Conservation (phyloP, 1,140 invertebrate genomes). For the Drosophila rufa region DNA sequence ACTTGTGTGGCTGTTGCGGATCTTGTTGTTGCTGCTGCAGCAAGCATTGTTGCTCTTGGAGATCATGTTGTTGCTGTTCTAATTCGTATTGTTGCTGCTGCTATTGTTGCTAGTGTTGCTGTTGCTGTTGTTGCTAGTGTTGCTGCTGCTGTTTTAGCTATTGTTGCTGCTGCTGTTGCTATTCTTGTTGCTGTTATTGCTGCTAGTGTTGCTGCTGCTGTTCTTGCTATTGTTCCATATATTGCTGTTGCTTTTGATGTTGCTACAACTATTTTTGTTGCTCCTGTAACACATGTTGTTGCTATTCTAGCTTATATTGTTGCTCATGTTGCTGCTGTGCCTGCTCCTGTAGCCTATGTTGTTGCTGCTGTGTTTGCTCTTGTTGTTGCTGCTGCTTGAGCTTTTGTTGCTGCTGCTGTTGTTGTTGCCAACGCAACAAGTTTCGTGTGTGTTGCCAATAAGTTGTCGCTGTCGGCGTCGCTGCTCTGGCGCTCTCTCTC, state of each 20-base stretch:
- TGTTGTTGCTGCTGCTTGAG: conserved; percentile 21
- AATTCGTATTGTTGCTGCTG: conserved; percentile 15
- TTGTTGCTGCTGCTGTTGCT: conserved; percentile 21
- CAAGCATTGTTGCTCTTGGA: not conserved
- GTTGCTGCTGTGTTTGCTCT: conserved; percentile 20
- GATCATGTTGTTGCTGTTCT: conserved; percentile 13
- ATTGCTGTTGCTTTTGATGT: no score
- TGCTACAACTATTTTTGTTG: no score
- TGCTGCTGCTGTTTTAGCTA: conserved; percentile 15
- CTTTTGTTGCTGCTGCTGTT: conserved; percentile 28
- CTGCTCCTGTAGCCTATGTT: conserved; percentile 8
- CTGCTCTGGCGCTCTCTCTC: conserved; percentile 18
- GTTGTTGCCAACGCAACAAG: conserved; percentile 65
- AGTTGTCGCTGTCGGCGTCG: conserved; percentile 55
- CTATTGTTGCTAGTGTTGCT: conserved; percentile 26
- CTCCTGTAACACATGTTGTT: not conserved
- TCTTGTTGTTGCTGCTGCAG: conserved; percentile 17
- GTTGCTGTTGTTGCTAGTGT: conserved; percentile 22
- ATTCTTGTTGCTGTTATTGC: conserved; percentile 19
- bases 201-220: conserved; percentile 16
- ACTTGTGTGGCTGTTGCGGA: conserved; percentile 1
- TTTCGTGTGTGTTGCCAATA: conserved; percentile 73
- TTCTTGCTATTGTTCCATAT: not conserved
- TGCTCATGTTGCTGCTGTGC: conserved; percentile 24
- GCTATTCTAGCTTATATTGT: not conserved